A percentile compares a stretch with the other conserved stretches of the same genome.
Conservation (phyloP, 1,140 invertebrate species). For the Drosophila sulfurigaster region DNA sequence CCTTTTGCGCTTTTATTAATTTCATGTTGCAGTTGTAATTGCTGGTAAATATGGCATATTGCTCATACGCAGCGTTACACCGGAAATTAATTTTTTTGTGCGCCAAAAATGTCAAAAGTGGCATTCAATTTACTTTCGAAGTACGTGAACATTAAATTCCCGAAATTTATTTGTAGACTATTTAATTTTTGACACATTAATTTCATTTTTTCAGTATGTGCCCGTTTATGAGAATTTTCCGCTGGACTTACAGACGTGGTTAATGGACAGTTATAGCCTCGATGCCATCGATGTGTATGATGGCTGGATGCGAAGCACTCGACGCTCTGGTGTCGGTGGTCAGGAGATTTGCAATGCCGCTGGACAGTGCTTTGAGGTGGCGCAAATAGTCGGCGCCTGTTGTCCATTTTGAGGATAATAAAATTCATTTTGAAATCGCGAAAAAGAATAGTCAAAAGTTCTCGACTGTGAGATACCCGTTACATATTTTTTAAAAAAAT, state of each 20-base stretch:
- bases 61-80: constrained; percentile 68
- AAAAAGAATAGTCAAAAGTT: not conserved
- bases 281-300: constrained; percentile 54
- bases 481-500: too few species aligned
- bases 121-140: constrained; percentile 25
- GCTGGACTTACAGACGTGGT: constrained; percentile 53
- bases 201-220: constrained; percentile 56
- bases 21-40: constrained; percentile 66
- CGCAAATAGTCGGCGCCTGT: constrained; percentile 54
- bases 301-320: constrained; percentile 33
- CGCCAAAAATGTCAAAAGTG: constrained; percentile 7
- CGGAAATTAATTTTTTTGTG: constrained; percentile 71
- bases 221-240: constrained; percentile 60
- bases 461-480: too few species aligned
- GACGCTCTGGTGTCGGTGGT: constrained; percentile 10
- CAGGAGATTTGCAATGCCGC: constrained; percentile 46
- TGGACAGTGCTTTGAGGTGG: constrained; percentile 61
- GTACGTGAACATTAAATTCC: constrained; percentile 18
- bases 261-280: constrained; percentile 59
- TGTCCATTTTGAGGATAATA: constrained; percentile 45
- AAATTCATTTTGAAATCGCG: constrained; percentile 4
- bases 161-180: not conserved
- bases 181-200: constrained; percentile 31
- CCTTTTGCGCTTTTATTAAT: constrained; percentile 59
- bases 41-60: constrained; percentile 54